Evolutionary conservation across 2,113 vertebrate genomes (phyloP), one percentile per base, ranked within the genome.

Genomic region (Mixornis gularis): DNA sequence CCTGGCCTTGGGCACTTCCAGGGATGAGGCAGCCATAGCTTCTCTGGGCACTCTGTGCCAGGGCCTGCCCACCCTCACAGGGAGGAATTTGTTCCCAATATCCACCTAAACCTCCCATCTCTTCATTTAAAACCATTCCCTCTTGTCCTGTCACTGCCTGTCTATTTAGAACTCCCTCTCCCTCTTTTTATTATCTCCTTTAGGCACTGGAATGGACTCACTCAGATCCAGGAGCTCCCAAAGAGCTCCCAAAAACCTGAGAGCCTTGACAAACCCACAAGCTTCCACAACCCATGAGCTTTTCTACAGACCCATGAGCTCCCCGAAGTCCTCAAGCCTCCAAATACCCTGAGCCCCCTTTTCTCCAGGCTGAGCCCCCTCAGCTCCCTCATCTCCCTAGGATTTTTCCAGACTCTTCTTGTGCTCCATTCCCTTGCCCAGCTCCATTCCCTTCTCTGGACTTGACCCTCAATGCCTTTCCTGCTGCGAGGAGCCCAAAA

Each of bases 21-120:
- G 32, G 8, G 51, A 38, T 22, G 44, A 19, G 46, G 16, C 10
- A n/a, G n/a, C 13, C 32, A n/a, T 15, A 66, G 43, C 3, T 66
- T 3, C 52, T 25, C 51, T n/a, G 36, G 51, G 51, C 14, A 36
- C 1, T 13, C 43, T 43, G 30, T 43, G 51, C 12, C 43, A 64
- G 43, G 0, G 5, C 9, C 22, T 79, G 7, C 1, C 11, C 41
- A 63, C 6, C 30, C 13, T 29, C n/a, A 25, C 27, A 66, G n/a
- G 19, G 29, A 60, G 9, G 9, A 40, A 52, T 74, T 34, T 21
- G 7, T 6, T 30, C 38, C 38, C 13, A 30, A 30, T 21, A 46
- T 30, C 38, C 77, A 73, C 4, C 44, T 40, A n/a, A 66, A 52
- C 5, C 19, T 40, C 29, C 60, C 7, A 20, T 59, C 3, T 64